Base-by-base conservation (phyloP, 2,797 vertebrate genomes). In the Cyclura pinguis region DNA sequence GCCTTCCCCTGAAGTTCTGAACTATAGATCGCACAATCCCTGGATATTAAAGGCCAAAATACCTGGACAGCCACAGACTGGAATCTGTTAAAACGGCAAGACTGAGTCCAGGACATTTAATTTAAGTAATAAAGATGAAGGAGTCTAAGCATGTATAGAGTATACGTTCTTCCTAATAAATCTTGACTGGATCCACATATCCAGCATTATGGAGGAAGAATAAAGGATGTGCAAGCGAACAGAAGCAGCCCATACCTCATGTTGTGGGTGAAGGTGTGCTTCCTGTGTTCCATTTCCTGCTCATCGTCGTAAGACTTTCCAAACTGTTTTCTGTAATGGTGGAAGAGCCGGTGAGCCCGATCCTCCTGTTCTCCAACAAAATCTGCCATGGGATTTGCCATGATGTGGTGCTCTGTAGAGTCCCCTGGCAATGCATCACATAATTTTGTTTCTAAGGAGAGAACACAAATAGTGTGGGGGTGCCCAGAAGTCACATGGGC, bases 381-480 rank as follows among this genome's bases (percentile, higher is more conserved):
- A 83, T 98, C 98, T 85, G 97, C 97, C 97, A 98, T 97, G 6
- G 98, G 98, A 95, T 98, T 98, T 1, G 96, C 98, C 95, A 98
- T 91, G 89, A 98, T 92, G 18, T 96, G 95, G 42, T 98, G 97
- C 93, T 98, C 98, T 0, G 93, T 95, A 0, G 1, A 2, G 0
- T 0, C 52, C 0, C 93, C 93, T 0, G 74, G 94, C 32, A 93
- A 86, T 24, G 3, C 0, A 16, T 84, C 89, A 0, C 93, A 96
- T n/a, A 92, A 59, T 78, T 86, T 94, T 0, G 86, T 94, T 80
- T 88, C 95, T 94, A 90, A 83, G 87, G 76, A 20, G 5, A 29
- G 0, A 67, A 67, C 29, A 9, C 55, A 57, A 35, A 64, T 27
- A 78, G 32, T 2, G 10, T 10, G 62, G 32, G 27, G 27, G 10